Evolutionary conservation across 2,888 invertebrate species (phyloP).

Genomic region (Nomada goodeniana): DNA sequence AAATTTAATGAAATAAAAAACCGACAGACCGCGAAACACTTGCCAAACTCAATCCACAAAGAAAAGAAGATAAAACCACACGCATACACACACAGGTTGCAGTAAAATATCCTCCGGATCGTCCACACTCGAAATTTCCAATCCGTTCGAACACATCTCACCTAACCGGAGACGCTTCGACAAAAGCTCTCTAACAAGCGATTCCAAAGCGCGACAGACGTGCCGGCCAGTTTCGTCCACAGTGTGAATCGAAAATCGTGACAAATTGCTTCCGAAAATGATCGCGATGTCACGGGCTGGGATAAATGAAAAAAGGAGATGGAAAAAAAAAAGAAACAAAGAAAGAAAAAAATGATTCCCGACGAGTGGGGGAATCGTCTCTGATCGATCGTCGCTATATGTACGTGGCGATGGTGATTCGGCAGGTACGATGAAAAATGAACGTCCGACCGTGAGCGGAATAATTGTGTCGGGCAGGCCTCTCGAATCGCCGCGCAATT

Average conservation of each 20-base stretch:
- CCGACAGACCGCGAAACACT: too few relatives aligned
- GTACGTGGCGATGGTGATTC: slow-evolving; percentile 63
- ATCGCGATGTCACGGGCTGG: slow-evolving; percentile 17
- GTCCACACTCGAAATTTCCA: too few relatives aligned
- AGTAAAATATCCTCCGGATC: too few relatives aligned
- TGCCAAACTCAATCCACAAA: too few relatives aligned
- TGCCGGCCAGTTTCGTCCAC: slow-evolving; percentile 24
- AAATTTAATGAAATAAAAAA: too few relatives aligned
- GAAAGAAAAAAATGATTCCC: not conserved
- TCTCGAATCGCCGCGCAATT: slow-evolving; percentile 51
- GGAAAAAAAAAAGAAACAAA: not conserved
- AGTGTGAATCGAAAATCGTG: slow-evolving; percentile 51
- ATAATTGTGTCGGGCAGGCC: slow-evolving; percentile 69
- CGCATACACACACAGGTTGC: too few relatives aligned
- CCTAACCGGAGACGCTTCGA: not conserved
- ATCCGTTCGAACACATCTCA: too few relatives aligned
- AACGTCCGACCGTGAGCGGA: slow-evolving; percentile 60
- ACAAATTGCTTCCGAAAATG: slow-evolving; percentile 68
- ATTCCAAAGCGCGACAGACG: not conserved
- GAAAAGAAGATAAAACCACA: too few relatives aligned
- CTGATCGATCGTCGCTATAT: slow-evolving; percentile 44
- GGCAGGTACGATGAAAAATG: slow-evolving; percentile 71
- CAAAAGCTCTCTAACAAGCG: slow-evolving; percentile 20
- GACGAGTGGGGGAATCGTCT: slow-evolving; percentile 42
- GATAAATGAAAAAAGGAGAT: not conserved